phyloP scores from a whole-genome alignment of 35 echinoderm and acorn worm genomes.

The Apostichopus parvimensis region DNA sequence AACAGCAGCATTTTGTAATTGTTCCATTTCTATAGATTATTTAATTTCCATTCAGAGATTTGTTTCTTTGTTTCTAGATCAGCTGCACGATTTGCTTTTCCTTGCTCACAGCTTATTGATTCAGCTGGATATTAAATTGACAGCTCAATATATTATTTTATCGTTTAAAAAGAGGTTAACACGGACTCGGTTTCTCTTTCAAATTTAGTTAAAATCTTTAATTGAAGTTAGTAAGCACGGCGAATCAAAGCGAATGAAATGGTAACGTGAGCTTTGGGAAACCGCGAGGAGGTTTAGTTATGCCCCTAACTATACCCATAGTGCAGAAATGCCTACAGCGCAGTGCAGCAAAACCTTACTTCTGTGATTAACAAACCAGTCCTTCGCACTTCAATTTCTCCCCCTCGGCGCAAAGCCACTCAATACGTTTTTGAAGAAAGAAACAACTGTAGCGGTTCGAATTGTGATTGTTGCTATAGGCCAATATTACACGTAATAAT shows the following conservation, averaged over 20 bases:
- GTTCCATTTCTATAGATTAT: background rate
- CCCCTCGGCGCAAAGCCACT: too few relatives aligned
- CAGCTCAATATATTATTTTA: constrained; percentile 9
- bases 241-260: constrained; percentile 15
- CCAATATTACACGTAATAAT: too few relatives aligned
- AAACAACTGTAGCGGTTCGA: too few relatives aligned
- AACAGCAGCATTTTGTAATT: background rate
- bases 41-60: background rate
- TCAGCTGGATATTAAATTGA: constrained; percentile 32
- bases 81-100: background rate
- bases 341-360: too few relatives aligned
- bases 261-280: constrained; percentile 45
- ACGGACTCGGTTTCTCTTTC: constrained; percentile 37
- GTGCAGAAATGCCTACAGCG: background rate
- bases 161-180: constrained; percentile 38
- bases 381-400: too few relatives aligned
- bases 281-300: background rate
- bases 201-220: constrained; percentile 40
- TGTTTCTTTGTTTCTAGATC: background rate
- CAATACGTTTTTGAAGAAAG: too few relatives aligned
- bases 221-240: constrained; percentile 19
- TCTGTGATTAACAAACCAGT: too few relatives aligned
- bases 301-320: too few relatives aligned
- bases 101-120: background rate
- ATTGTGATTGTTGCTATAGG: too few relatives aligned